Base-by-base conservation (phyloP, 2,113 vertebrate species). In the Hylia prasina region DNA sequence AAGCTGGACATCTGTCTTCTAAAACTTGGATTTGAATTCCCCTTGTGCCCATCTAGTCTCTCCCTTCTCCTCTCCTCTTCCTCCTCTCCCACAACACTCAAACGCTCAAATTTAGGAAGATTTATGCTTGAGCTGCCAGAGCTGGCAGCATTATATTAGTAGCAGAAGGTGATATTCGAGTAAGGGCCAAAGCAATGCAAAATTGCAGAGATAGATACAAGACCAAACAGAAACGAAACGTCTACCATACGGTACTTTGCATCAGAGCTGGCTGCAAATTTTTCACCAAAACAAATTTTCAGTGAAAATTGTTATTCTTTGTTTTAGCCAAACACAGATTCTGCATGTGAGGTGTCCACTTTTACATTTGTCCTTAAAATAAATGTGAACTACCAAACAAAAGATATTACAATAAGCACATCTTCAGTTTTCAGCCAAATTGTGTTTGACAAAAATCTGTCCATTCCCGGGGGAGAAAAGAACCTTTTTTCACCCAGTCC, bases 131-230 rank as follows among this genome's bases (percentile, higher is more conserved):
- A 93, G 87, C 33, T 95, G 84, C 82, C 14, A 9, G 63, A 91
- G 79, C 84, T 96, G 95, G 90, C 85, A 96, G 25, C 90, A 47
- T 22, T 80, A 56, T 63, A 64, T 72, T 71, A 65, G 87, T 75
- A 95, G 87, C 93, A 97, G 95, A 96, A 94, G 93, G 90, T 90
- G 84, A 63, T 91, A 82, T 88, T 82, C 47, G 0, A 95, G 45
- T 69, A 69, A 94, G 92, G 84, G 93, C 90, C 92, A 95, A 91
- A 7, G 1, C 24, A 86, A 54, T 0, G 5, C 56, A 78, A 82
- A 85, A 94, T 25, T 73, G 28, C 45, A 80, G 90, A 86, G 35
- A 57, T 73, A 78, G 27, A 81, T 73, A 70, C 21, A 66, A 94
- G 47, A 91, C 27, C 48, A 85, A 96, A 77, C 21, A 77, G 79